phyloP scores from a whole-genome alignment of 2,113 vertebrate genomes.

The Zosterops borbonicus region DNA sequence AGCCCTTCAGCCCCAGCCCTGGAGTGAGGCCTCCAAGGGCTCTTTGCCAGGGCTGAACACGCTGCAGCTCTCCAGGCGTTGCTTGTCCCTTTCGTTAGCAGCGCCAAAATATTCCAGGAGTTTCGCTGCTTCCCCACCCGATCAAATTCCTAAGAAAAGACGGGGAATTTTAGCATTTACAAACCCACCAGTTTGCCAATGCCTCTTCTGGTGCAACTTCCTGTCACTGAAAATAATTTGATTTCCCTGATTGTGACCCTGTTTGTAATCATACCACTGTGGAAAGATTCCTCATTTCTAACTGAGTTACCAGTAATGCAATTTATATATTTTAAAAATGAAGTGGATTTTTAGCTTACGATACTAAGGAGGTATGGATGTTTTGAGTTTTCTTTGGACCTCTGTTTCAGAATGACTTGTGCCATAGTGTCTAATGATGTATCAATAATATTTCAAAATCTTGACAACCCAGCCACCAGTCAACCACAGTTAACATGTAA shows the following conservation, averaged over 20 bases:
- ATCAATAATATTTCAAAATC: no score
- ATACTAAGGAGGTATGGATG: rapidly evolving
- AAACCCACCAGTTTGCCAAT: rapidly evolving
- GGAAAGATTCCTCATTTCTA: background rate
- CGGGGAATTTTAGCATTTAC: background rate
- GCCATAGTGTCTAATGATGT: no score
- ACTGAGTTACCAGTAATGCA: background rate
- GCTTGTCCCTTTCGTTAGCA: rapidly evolving
- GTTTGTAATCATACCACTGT: background rate
- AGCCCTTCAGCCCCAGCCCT: background rate
- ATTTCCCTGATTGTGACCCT: background rate
- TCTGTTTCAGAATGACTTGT: background rate
- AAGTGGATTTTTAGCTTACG: background rate
- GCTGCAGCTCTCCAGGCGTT: rapidly evolving
- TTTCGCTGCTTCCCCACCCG: background rate
- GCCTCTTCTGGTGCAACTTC: rapidly evolving
- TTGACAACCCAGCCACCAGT: no score
- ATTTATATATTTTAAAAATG: background rate
- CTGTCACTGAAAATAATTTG: background rate
- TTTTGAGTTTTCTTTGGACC: background rate
- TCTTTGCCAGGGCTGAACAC: background rate
- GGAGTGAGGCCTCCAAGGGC: background rate
- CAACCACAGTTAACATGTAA: no score
- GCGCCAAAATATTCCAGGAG: background rate
- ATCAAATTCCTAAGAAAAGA: background rate